These are phyloP conservation scores for Pseudomugil tenellus DNA, from an alignment of 2,797 vertebrate species.

Conservation along the genomic window DNA sequence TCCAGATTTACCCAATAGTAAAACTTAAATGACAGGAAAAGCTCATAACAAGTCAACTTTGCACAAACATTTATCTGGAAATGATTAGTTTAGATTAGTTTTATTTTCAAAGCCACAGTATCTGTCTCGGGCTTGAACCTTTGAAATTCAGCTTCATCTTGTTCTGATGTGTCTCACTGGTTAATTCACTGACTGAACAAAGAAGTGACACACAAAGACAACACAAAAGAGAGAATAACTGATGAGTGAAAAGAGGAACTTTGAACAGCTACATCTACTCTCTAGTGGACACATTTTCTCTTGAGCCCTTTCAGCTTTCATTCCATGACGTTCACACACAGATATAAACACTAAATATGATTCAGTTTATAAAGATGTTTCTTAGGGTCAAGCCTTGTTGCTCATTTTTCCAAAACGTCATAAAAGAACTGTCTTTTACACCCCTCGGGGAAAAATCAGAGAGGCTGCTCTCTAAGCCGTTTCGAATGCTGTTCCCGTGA, in stretches of 20 bases:
- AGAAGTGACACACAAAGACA: too few species aligned
- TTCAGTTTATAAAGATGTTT: slow-evolving; percentile 32
- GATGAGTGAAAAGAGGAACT: not conserved
- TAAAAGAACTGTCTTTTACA: not conserved
- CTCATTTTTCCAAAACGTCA: slow-evolving; percentile 47
- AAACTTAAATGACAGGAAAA: too few species aligned
- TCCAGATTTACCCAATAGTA: too few species aligned
- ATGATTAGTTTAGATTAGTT: too few species aligned
- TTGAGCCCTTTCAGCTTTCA: slow-evolving; percentile 26
- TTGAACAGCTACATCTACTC: not conserved
- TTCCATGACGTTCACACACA: slow-evolving; percentile 34
- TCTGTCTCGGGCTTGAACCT: not conserved
- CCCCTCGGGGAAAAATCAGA: slow-evolving; percentile 23
- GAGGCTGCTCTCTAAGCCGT: slow-evolving; percentile 30
- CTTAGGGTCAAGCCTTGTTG: slow-evolving; percentile 9
- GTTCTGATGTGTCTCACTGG: not conserved
- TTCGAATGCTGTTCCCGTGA: slow-evolving; percentile 15
- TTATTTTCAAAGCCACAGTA: too few species aligned
- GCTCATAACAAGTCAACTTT: too few species aligned
- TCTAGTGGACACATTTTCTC: not conserved
- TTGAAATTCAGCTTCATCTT: not conserved
- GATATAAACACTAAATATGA: slow-evolving; percentile 37
- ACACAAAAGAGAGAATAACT: not conserved
- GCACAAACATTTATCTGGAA: too few species aligned
- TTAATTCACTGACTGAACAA: not conserved